phyloP scores from a whole-genome alignment of 2,888 invertebrate species.

The Ypsolopha sequella region DNA sequence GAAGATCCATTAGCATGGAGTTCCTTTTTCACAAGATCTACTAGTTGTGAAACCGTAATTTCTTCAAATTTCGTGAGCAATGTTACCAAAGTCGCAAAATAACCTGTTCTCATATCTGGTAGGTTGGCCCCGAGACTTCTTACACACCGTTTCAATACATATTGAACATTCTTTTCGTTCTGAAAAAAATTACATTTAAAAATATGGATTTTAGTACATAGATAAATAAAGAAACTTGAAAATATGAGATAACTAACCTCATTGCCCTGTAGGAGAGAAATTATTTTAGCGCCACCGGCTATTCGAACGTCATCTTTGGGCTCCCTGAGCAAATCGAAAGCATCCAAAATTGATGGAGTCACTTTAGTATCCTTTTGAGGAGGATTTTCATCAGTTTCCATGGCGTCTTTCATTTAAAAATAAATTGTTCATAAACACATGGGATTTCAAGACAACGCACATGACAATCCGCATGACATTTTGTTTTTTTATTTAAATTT shows the following conservation, averaged over 20 bases:
- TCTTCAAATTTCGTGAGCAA: constrained; percentile 64
- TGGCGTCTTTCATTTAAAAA: constrained; percentile 41
- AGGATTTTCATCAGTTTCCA: constrained; percentile 14
- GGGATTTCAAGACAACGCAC: background rate
- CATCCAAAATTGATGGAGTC: constrained; percentile 47
- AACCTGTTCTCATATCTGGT: constrained; percentile 74
- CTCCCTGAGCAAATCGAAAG: constrained; percentile 49
- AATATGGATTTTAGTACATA: too few relatives aligned
- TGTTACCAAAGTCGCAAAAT: constrained; percentile 76
- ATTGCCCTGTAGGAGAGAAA: constrained; percentile 40
- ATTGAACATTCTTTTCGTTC: constrained; percentile 74
- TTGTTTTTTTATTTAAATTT: too few relatives aligned
- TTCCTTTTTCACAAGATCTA: constrained; percentile 74
- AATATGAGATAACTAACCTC: constrained; percentile 36
- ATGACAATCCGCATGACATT: background rate
- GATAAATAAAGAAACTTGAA: too few relatives aligned
- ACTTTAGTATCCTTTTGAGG: constrained; percentile 28
- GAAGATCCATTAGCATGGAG: constrained; percentile 73
- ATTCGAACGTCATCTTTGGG: constrained; percentile 45
- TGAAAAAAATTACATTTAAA: constrained; percentile 24
- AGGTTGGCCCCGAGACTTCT: constrained; percentile 80
- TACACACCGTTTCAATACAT: constrained; percentile 77
- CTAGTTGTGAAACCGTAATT: constrained; percentile 60
- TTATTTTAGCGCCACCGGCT: constrained; percentile 51
- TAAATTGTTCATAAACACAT: background rate